Conservation (phyloP, 1,140 invertebrate genomes). For the Drosophila kanapiae region DNA sequence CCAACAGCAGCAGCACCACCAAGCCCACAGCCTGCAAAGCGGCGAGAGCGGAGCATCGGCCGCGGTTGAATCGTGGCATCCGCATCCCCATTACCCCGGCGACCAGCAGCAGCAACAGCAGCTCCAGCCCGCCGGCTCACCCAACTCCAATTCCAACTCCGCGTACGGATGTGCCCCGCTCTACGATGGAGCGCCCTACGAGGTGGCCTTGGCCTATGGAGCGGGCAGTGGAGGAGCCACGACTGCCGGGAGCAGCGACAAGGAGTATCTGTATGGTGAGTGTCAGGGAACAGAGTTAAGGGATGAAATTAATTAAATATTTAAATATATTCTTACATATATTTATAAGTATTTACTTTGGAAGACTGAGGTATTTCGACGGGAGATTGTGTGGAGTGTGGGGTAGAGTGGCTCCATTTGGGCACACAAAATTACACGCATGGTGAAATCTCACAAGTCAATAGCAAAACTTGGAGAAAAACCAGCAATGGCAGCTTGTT, state of each 20-base stretch:
- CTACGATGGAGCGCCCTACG: constrained; percentile 76
- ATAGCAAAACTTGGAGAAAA: constrained; percentile 62
- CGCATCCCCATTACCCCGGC: constrained; percentile 48
- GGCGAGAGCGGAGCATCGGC: constrained; percentile 57
- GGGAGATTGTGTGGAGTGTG: not conserved
- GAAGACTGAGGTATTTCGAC: not conserved
- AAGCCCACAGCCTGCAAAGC: constrained; percentile 65
- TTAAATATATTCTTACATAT: not conserved
- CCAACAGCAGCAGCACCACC: constrained; percentile 49
- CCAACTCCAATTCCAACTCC: constrained; percentile 77
- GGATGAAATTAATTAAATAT: not conserved
- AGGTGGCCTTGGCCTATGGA: constrained; percentile 67
- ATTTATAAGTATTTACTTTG: not conserved
- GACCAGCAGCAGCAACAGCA: constrained; percentile 56
- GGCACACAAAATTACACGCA: constrained; percentile 74
- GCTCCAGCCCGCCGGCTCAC: constrained; percentile 69
- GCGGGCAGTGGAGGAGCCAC: constrained; percentile 22
- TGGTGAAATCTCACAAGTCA: constrained; percentile 80
- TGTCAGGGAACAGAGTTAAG: not conserved
- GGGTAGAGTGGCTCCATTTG: constrained; percentile 4
- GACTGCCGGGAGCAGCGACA: constrained; percentile 55
- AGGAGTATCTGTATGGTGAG: constrained; percentile 84
- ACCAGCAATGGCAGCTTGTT: constrained; percentile 38
- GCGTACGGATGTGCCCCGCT: constrained; percentile 71
- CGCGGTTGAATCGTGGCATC: constrained; percentile 54